Conservation (phyloP, 2,113 vertebrate genomes). For the Ahaetulla prasina region DNA sequence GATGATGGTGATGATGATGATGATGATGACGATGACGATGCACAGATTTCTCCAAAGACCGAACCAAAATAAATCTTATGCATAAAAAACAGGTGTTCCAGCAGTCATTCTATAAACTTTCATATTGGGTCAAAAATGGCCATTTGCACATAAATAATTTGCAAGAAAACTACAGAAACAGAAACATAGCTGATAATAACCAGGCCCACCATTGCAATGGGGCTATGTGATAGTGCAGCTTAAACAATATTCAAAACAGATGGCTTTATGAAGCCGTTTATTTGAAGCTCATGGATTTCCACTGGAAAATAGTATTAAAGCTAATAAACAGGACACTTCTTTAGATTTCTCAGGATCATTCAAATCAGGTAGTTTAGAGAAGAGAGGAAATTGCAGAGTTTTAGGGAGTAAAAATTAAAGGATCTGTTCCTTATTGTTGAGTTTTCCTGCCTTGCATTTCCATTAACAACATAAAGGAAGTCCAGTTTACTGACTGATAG, state of each 20-base stretch:
- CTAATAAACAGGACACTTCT: background rate
- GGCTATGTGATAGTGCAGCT: background rate
- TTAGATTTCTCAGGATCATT: background rate
- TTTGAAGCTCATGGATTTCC: constrained; percentile 20
- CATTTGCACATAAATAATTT: background rate
- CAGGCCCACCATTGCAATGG: background rate
- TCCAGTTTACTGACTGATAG: background rate
- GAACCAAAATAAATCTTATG: background rate
- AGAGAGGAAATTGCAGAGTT: background rate
- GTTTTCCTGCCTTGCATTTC: background rate
- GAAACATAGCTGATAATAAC: constrained; percentile 2
- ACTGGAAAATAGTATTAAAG: background rate
- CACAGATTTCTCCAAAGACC: background rate
- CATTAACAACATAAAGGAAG: background rate
- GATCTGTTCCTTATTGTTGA: background rate
- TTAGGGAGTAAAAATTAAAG: background rate
- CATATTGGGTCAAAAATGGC: background rate
- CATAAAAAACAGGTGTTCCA: fast-evolving
- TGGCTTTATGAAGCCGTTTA: background rate
- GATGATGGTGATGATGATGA: background rate
- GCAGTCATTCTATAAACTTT: background rate
- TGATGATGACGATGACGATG: background rate
- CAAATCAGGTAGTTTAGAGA: background rate
- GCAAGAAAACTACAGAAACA: background rate
- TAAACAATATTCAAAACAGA: background rate